Evolutionary conservation across 2,797 vertebrate genomes (phyloP).

Genomic region (Chloroceryle amazona): DNA sequence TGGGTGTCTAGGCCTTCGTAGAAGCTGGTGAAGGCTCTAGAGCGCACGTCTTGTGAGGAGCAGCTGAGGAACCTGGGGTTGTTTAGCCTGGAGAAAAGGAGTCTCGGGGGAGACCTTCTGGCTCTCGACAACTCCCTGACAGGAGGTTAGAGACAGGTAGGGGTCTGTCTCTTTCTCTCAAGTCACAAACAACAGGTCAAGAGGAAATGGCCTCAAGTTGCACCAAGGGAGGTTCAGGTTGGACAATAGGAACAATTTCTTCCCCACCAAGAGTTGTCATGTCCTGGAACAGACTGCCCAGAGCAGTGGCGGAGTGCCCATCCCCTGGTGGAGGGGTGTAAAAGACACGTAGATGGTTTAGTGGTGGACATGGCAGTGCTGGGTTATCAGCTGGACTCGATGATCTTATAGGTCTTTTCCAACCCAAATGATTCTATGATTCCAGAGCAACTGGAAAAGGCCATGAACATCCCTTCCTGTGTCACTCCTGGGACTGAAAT

Average conservation of each 20-base stretch:
- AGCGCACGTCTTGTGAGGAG: background rate
- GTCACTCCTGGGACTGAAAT: background rate
- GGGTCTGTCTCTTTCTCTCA: too few species aligned
- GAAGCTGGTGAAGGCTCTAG: background rate
- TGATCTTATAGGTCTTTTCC: background rate
- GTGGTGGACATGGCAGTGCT: background rate
- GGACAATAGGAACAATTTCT: background rate
- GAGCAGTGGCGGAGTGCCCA: background rate
- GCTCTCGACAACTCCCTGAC: background rate
- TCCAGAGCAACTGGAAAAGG: background rate
- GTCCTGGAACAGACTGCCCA: background rate
- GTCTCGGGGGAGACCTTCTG: too few species aligned
- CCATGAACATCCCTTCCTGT: accelerated
- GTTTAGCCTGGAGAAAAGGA: background rate
- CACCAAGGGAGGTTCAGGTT: background rate
- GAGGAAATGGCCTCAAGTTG: background rate
- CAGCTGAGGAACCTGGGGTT: background rate
- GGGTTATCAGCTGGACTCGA: background rate
- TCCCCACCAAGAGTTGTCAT: background rate
- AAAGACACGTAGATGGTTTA: background rate
- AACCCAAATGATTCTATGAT: background rate
- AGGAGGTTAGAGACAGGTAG: background rate
- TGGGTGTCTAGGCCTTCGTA: background rate
- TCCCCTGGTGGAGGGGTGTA: background rate
- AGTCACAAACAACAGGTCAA: background rate